These are phyloP conservation scores for Rhyacophila evoluta DNA, from an alignment of 2,888 invertebrate genomes.

Conservation along the genomic window DNA sequence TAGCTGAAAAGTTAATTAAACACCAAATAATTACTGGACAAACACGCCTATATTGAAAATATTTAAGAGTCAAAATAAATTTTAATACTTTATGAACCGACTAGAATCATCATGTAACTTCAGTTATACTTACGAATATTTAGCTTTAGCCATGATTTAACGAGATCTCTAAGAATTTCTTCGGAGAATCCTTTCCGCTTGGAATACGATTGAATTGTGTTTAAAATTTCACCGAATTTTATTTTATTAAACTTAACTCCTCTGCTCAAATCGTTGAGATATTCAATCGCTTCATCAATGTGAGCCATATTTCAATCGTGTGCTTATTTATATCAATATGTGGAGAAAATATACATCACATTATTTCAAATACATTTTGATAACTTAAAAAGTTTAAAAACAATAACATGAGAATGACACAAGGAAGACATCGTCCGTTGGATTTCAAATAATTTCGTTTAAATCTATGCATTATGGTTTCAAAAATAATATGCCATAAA, in stretches of 20 bases:
- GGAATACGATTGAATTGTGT: slow-evolving; percentile 58
- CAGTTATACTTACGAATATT: slow-evolving; percentile 64
- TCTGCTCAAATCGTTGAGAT: slow-evolving; percentile 63
- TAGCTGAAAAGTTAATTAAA: slow-evolving; percentile 58
- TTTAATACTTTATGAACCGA: no score
- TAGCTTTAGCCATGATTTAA: slow-evolving; percentile 67
- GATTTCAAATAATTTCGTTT: background rate
- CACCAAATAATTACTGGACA: no score
- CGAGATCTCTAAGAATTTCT: slow-evolving; percentile 57
- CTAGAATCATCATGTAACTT: background rate
- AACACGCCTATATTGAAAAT: no score
- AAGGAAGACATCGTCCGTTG: background rate
- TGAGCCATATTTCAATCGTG: slow-evolving; percentile 59
- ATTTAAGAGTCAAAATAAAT: no score
- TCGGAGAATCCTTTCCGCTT: slow-evolving; percentile 63
- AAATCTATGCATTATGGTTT: background rate
- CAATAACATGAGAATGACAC: background rate
- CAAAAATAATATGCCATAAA: background rate
- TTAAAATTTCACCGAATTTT: slow-evolving; percentile 37
- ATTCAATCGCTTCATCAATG: slow-evolving; percentile 65
- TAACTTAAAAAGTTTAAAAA: no score
- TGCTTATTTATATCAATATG: no score
- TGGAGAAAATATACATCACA: background rate
- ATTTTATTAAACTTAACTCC: slow-evolving; percentile 56
- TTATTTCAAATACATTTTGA: background rate